phyloP scores from a whole-genome alignment of 2,888 invertebrate genomes.

The Drosophila pegasa region DNA sequence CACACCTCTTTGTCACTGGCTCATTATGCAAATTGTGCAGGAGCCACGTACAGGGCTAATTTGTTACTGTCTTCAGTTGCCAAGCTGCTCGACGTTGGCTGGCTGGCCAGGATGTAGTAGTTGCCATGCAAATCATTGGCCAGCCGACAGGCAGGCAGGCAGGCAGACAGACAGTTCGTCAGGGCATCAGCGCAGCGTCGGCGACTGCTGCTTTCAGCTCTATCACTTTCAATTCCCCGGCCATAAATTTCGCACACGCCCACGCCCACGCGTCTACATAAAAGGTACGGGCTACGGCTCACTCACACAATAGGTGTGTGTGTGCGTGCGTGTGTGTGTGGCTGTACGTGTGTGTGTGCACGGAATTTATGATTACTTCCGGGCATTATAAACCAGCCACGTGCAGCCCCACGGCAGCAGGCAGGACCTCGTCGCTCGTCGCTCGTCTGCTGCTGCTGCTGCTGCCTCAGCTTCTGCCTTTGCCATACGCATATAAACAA shows the following conservation, averaged over 20 bases:
- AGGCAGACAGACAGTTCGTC: conserved; percentile 3
- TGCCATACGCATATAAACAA: conserved; percentile 68
- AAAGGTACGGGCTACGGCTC: conserved; percentile 54
- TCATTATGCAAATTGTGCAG: conserved; percentile 76
- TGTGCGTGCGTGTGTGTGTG: conserved; percentile 20
- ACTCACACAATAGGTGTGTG: conserved; percentile 35
- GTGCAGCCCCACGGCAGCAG: conserved; percentile 41
- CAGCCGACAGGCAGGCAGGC: conserved; percentile 2
- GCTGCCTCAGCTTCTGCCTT: conserved; percentile 29
- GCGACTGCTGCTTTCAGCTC: conserved; percentile 66
- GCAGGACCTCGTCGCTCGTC: conserved; percentile 13
- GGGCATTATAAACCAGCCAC: conserved; percentile 72
- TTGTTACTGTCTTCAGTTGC: conserved; percentile 78
- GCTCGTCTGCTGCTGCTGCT: not conserved
- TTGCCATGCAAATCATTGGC: conserved; percentile 31
- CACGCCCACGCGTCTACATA: conserved; percentile 39
- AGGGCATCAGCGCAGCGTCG: conserved; percentile 6
- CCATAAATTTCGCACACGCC: conserved; percentile 72
- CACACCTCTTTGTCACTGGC: conserved; percentile 71
- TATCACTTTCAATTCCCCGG: conserved; percentile 78
- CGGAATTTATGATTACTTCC: conserved; percentile 76
- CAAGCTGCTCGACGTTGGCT: conserved; percentile 40
- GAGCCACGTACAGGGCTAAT: conserved; percentile 70
- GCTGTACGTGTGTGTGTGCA: conserved; percentile 50
- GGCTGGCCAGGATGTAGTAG: conserved; percentile 29